These are phyloP conservation scores for Phymanthus crucifer DNA, from an alignment of 92 coral and sea anemone species.

Conservation along the genomic window DNA sequence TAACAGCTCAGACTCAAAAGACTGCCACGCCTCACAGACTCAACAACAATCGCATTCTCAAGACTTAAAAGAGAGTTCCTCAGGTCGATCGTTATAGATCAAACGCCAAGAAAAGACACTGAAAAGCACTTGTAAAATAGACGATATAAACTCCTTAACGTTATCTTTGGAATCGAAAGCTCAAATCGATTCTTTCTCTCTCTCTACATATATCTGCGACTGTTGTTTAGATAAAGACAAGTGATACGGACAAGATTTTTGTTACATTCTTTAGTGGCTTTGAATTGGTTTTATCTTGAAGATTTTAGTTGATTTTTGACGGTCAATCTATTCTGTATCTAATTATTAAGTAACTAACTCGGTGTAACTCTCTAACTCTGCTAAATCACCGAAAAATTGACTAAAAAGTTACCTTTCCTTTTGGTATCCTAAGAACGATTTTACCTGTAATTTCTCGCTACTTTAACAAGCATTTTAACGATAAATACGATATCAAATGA, in stretches of 20 bases:
- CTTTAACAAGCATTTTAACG: slow-evolving; percentile 9
- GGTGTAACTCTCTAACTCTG: background rate
- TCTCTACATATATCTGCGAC: background rate
- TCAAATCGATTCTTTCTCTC: background rate
- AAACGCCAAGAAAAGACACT: background rate
- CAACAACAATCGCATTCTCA: slow-evolving; percentile 20
- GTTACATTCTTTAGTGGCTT: background rate
- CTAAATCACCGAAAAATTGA: background rate
- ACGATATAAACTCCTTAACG: no score
- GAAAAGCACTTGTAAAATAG: slow-evolving; percentile 5
- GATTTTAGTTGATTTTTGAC: background rate
- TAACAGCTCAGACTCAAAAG: slow-evolving; percentile 36
- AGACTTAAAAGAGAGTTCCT: slow-evolving; percentile 13
- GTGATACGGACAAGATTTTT: background rate
- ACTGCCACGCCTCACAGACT: slow-evolving; percentile 60
- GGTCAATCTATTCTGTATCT: background rate
- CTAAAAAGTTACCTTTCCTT: background rate
- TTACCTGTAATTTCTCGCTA: slow-evolving; percentile 7
- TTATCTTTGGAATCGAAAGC: background rate
- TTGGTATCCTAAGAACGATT: background rate
- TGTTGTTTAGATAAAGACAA: background rate
- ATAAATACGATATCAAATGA: background rate
- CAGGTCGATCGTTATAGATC: background rate
- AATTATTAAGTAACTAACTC: background rate
- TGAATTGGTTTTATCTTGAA: background rate